Base-by-base conservation (phyloP, 2,113 vertebrate genomes). In the Oncorhynchus tshawytscha region DNA sequence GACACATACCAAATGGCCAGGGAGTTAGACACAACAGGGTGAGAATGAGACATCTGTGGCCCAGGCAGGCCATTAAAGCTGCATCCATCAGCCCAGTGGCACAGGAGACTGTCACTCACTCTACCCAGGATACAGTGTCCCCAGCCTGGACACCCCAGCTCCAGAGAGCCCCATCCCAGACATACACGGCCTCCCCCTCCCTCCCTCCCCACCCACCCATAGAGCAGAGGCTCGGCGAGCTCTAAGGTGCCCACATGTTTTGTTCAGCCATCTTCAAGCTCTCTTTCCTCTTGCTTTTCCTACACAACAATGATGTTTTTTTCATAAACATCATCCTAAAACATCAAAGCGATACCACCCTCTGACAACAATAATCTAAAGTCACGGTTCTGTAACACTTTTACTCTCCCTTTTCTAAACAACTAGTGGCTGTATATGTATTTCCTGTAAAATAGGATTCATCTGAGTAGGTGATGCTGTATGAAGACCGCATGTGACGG, bases 11-110 rank as follows among this genome's bases (percentile, higher is more conserved):
- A 75, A 75, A 78, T 73, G 76, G 72, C n/a, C 2, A 29, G 8
- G 8, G 18, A 51, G 76, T 31, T 20, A 68, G 48, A 51, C 72
- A 51, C 78, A 72, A 62, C 39, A 73, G 31, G 57, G 78, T 73
- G 82, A 81, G 72, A 78, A 78, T 22, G 57, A 54, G 16, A 24
- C 69, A 62, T n/a, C 69, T 72, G 76, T 70, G 48, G 7, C 34
- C 49, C 18, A 12, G 29, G 27, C 31, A 59, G 48, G 27, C 22
- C 54, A 45, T 59, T 57, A 62, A 62, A 12, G 12, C 59, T 20
- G 18, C n/a, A 7, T 6, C 6, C 59, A 12, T 4, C 59, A 62
- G 59, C 59, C 20, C 54, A 45, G 49, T 54, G 49, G 6, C 59
- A n/a, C 6, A n/a, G 59, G 5, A 20, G 11, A 20, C 20, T 22